Evolutionary conservation across 2,888 invertebrate genomes (phyloP).

Genomic region (Linyphia triangularis): DNA sequence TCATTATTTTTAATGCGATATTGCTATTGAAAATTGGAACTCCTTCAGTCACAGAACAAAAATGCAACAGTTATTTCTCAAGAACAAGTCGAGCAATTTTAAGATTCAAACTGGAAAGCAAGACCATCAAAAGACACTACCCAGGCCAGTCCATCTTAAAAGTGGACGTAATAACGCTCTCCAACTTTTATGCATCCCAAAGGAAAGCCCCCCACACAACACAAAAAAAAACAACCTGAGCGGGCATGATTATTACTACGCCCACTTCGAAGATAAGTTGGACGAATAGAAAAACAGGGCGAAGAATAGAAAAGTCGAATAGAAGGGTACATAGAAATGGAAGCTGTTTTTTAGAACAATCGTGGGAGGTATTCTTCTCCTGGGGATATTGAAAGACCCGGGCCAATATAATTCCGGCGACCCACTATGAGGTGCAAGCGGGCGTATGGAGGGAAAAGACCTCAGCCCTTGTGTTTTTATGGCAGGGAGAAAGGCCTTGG

Average conservation of each 20-base stretch:
- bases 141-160: too few species aligned
- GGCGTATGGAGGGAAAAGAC: conserved; percentile 45
- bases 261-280: conserved; percentile 22
- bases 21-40: too few species aligned
- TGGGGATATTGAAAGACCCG: conserved; percentile 67
- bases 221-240: background rate
- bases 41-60: too few species aligned
- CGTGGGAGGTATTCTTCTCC: conserved; percentile 58
- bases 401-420: conserved; percentile 41
- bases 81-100: background rate
- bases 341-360: conserved; percentile 71
- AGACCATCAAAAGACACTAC: too few species aligned
- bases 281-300: conserved; percentile 53
- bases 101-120: background rate
- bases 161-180: too few species aligned
- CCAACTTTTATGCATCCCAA: too few species aligned
- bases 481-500: conserved; percentile 47
- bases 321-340: conserved; percentile 27
- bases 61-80: too few species aligned
- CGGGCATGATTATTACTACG: conserved; percentile 59
- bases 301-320: conserved; percentile 14
- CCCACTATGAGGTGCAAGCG: conserved; percentile 66
- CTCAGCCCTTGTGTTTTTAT: background rate
- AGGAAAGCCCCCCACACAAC: too few species aligned
- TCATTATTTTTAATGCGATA: too few species aligned